Base-by-base conservation (phyloP, 2,888 invertebrate species). In the Adela reaumurella region DNA sequence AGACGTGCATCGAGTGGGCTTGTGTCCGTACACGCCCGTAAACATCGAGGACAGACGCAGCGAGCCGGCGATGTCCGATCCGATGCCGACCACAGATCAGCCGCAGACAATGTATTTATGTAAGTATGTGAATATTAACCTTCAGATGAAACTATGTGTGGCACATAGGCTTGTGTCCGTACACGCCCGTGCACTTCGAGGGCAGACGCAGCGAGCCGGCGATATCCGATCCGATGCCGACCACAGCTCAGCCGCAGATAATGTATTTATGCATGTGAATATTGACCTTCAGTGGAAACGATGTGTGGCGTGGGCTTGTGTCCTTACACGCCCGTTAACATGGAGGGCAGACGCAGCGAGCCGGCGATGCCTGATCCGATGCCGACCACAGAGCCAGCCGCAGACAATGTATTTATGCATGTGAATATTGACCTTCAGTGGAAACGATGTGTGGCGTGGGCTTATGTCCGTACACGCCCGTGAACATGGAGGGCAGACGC, bases 391-490 rank as follows among this genome's bases (percentile, higher is more conserved):
- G 93, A 92, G 6, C 89, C 94, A 17, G 86, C 94, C 20, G 92
- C 82, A 0, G 89, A 86, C 54, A 94, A n/a, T n/a, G n/a, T n/a
- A n/a, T n/a, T n/a, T n/a, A n/a, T n/a, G n/a, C n/a, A n/a, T n/a
- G n/a, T n/a, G n/a, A n/a, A n/a, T n/a, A 14, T 8, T 52, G 65
- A 70, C 80, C 90, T 57, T 81, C 74, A 50, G 81, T 71, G 1
- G 88, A 85, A 2, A 89, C 72, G 4, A 83, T 79, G 55, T 83
- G 83, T 1, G 88, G 86, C 43, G 90, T 86, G 0, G 94, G 91
- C 62, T 94, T 95, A 65, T 96, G 94, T 16, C 95, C 95, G 74
- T 89, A 96, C 49, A 96, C 84, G 18, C 96, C 96, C 60, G 90
- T 93, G 67, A 92, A 95, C 83, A 91, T 89, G 1, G 93, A 87